phyloP scores from a whole-genome alignment of 53 echinoderm and acorn worm genomes.

The Stichopus horrens region DNA sequence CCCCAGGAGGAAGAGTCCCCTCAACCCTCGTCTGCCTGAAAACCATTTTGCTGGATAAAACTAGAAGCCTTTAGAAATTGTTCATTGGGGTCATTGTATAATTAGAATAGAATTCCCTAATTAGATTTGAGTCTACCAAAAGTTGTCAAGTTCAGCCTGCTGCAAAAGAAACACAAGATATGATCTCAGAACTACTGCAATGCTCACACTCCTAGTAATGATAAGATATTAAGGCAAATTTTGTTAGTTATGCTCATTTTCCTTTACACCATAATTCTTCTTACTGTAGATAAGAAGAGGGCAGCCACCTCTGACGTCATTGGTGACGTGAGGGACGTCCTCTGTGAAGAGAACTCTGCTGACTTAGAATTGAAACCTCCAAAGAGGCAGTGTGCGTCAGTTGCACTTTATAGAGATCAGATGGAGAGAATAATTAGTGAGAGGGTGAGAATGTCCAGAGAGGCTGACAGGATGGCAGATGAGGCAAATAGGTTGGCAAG shows the following conservation, averaged over 20 bases:
- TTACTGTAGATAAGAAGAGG: conserved; percentile 4
- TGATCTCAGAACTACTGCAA: too few species aligned
- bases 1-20: background rate
- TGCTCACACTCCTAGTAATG: too few species aligned
- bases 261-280: background rate
- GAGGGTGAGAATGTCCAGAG: background rate
- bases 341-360: background rate
- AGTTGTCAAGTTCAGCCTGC: too few species aligned
- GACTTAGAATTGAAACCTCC: background rate
- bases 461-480: background rate
- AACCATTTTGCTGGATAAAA: conserved; percentile 30
- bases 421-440: background rate
- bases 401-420: background rate
- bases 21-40: background rate
- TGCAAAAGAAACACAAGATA: too few species aligned
- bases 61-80: background rate
- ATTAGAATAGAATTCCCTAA: too few species aligned
- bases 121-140: too few species aligned
- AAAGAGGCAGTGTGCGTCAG: background rate
- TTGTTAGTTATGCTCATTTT: background rate
- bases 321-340: background rate
- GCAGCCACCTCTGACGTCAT: background rate
- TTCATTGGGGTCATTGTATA: too few species aligned
- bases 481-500: background rate
- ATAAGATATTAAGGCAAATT: too few species aligned